Evolutionary conservation across 2,113 vertebrate genomes (phyloP).

Genomic region (Epinephelus lanceolatus): DNA sequence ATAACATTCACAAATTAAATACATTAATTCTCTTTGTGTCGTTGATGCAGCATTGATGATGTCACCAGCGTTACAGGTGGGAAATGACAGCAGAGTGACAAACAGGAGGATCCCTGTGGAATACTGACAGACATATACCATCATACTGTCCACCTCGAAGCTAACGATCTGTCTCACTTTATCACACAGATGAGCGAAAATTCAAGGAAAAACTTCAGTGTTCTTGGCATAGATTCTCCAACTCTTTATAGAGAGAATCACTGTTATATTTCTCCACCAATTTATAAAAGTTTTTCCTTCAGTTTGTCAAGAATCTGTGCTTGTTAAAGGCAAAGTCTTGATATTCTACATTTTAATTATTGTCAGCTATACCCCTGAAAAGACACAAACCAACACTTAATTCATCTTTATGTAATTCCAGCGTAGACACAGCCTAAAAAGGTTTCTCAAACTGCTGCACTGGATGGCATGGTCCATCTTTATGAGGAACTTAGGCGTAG

Average conservation of each 20-base stretch:
- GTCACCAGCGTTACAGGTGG: constrained; percentile 27
- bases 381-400: not conserved
- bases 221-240: not conserved
- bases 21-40: constrained; percentile 9
- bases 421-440: not conserved
- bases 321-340: not conserved
- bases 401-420: not conserved
- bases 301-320: not conserved
- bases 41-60: constrained; percentile 33
- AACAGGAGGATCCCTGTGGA: not conserved
- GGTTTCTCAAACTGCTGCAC: not conserved
- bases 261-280: not conserved
- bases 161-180: not conserved
- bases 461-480: not conserved
- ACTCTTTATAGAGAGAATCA: not conserved
- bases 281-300: not conserved
- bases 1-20: constrained; percentile 48
- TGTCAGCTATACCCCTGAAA: not conserved
- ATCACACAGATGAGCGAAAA: not conserved
- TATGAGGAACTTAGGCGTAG: not conserved
- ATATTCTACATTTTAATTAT: not conserved
- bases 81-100: constrained; percentile 22
- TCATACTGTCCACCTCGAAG: not conserved
- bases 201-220: not conserved
- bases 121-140: not conserved